Conservation (phyloP, 2,113 vertebrate genomes). For the Corydoras maculifer region DNA sequence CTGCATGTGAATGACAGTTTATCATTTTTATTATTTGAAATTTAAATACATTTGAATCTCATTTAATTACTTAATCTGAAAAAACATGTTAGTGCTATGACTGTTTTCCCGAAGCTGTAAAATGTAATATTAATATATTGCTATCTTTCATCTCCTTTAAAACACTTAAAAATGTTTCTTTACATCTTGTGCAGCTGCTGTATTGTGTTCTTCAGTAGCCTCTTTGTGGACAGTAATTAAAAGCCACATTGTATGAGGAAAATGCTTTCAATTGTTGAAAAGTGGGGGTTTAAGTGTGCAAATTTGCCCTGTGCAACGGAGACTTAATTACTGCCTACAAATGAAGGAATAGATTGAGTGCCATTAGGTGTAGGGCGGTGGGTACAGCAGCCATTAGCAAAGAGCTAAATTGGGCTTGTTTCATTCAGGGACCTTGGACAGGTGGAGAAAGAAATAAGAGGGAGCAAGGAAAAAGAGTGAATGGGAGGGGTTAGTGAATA, state of each 20-base stretch:
- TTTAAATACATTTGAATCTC: no score
- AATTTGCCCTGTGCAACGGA: slow-evolving; percentile 41
- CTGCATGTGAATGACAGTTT: no score
- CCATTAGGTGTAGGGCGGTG: slow-evolving; percentile 41
- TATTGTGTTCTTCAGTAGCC: slow-evolving; percentile 20
- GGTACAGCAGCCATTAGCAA: slow-evolving; percentile 51
- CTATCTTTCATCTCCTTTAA: no score
- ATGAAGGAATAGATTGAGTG: slow-evolving; percentile 45
- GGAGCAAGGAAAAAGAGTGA: slow-evolving; percentile 7
- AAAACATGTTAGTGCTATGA: no score
- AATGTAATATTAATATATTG: no score
- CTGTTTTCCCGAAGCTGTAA: no score
- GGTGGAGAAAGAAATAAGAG: slow-evolving; percentile 34
- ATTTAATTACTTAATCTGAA: no score
- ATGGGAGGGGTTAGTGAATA: slow-evolving; percentile 1
- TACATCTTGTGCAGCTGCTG: slow-evolving; percentile 20
- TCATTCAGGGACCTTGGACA: slow-evolving; percentile 51
- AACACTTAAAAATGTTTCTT: slow-evolving; percentile 17
- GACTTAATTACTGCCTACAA: slow-evolving; percentile 47
- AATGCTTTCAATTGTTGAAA: slow-evolving; percentile 41
- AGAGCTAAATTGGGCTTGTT: slow-evolving; percentile 56
- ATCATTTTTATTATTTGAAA: no score
- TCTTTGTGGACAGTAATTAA: slow-evolving; percentile 39
- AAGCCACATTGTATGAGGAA: slow-evolving; percentile 32
- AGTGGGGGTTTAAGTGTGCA: slow-evolving; percentile 45